Base-by-base conservation (phyloP, 2,888 invertebrate genomes). In the Lasioglossum morio region DNA sequence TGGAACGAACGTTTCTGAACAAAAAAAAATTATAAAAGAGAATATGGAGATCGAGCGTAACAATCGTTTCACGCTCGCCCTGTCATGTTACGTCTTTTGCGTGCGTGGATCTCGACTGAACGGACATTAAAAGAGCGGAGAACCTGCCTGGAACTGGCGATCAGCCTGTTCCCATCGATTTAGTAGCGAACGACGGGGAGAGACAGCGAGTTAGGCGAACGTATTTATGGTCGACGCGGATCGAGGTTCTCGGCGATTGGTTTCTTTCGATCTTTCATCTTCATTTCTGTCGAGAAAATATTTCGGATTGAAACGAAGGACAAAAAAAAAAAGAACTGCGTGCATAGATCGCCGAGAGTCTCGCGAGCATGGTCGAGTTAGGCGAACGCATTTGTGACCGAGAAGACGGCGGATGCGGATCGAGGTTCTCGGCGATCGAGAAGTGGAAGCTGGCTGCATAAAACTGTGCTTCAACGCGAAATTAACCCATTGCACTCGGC, bases 41-140 rank as follows among this genome's bases (percentile, higher is more conserved):
- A 74, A 73, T 43, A 10, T 12, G 70, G 4, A 12, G 79, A 72
- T 82, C 69, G 74, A 53, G 76, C 27, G 60, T 14, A 89, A 79
- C 78, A 91, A 92, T 84, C 83, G 83, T 89, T 92, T 92, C 87
- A 88, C 91, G 92, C 90, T 93, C 89, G 90, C 88, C 19, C 5
- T 14, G 34, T 66, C 16, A 3, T 34, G 5, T 7, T 19, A 66
- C 34, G 34, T 34, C 66, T 19, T 86, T 78, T 86, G 85, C 88
- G 88, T 89, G 88, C 86, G 86, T 89, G 84, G 81, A 82, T 78
- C 84, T 85, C 80, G 85, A 82, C 85, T 77, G 88, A 87, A 79
- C 46, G 73, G 53, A 72, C 70, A 75, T 53, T 76, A 78, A 78
- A 78, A 74, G 73, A 53, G 10, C 53, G 53, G 53, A 53, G 53